A percentile compares a stretch with the other conserved stretches of the same genome.
Evolutionary conservation across 1,140 invertebrate species (phyloP).

Genomic region (Drosophila jambulina): DNA sequence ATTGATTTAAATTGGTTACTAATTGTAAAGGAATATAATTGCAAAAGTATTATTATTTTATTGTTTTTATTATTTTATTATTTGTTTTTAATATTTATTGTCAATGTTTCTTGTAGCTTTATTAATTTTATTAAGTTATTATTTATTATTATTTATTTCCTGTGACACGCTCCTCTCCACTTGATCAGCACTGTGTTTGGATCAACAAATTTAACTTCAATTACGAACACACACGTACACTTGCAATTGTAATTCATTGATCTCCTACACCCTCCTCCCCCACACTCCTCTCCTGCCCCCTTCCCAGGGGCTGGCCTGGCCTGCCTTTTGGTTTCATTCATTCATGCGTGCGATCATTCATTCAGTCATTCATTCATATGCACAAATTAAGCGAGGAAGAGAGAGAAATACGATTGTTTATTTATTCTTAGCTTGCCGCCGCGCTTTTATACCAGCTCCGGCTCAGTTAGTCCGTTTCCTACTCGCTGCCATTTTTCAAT

Average conservation of each 20-base stretch:
- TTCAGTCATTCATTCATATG: slow-evolving; percentile 55
- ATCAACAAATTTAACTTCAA: slow-evolving; percentile 45
- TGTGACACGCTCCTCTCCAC: not conserved
- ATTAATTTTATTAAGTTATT: not conserved
- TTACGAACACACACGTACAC: slow-evolving; percentile 29
- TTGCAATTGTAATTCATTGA: slow-evolving; percentile 53
- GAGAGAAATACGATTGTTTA: slow-evolving; percentile 40
- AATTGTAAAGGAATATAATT: not conserved
- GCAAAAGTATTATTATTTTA: not conserved
- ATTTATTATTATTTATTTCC: not conserved
- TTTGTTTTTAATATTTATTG: not conserved
- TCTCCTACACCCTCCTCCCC: slow-evolving; percentile 28
- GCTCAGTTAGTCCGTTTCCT: slow-evolving; percentile 7
- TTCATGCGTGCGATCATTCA: slow-evolving; percentile 41
- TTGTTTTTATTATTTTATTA: not conserved
- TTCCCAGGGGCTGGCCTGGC: not conserved
- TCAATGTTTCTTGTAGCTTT: not conserved
- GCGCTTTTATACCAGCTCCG: not conserved
- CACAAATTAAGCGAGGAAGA: slow-evolving; percentile 39
- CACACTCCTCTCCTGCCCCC: not conserved
- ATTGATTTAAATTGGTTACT: not conserved
- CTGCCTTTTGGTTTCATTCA: slow-evolving; percentile 46
- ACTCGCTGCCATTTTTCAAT: slow-evolving; percentile 65
- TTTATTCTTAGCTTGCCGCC: slow-evolving; percentile 53
- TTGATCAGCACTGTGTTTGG: slow-evolving; percentile 14